A percentile compares a stretch with the other conserved stretches of the same genome.
Conservation (phyloP, 2,888 invertebrate species). For the Taenaris catops region DNA sequence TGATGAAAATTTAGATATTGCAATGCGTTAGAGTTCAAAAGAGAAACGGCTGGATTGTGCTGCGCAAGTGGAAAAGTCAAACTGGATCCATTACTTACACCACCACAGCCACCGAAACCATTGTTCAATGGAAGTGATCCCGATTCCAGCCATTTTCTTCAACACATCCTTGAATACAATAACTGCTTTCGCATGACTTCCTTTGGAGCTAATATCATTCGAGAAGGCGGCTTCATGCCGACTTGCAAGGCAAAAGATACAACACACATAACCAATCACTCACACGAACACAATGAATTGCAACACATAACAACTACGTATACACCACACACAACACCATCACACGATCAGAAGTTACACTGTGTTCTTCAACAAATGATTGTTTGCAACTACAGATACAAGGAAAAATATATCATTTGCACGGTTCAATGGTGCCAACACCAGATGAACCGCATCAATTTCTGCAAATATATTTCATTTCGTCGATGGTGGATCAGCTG, state of each 20-base stretch:
- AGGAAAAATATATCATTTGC: slow-evolving; percentile 32
- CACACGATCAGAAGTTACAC: slow-evolving; percentile 23
- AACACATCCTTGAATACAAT: slow-evolving; percentile 32
- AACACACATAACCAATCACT: slow-evolving; percentile 18
- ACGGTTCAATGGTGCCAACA: slow-evolving; percentile 29
- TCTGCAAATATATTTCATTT: slow-evolving; percentile 33
- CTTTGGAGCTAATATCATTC: slow-evolving; percentile 33
- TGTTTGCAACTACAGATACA: slow-evolving; percentile 28
- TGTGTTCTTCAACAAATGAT: slow-evolving; percentile 25
- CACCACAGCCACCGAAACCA: slow-evolving; percentile 39
- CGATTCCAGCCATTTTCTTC: slow-evolving; percentile 32
- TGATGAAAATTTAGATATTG: slow-evolving; percentile 35
- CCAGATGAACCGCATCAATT: slow-evolving; percentile 30
- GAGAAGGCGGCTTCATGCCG: slow-evolving; percentile 31
- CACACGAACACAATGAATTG: slow-evolving; percentile 21
- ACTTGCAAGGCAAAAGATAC: slow-evolving; percentile 17
- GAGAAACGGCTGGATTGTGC: slow-evolving; percentile 46
- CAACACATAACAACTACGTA: slow-evolving; percentile 21
- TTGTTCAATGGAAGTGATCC: slow-evolving; percentile 28
- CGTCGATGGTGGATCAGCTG: slow-evolving; percentile 24
- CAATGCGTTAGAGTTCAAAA: slow-evolving; percentile 38
- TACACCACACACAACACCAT: slow-evolving; percentile 20
- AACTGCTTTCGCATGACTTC: slow-evolving; percentile 35
- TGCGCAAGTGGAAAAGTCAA: slow-evolving; percentile 46
- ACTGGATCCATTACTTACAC: slow-evolving; percentile 37